phyloP scores from a whole-genome alignment of 2,888 invertebrate genomes.

The Dastarcus helophoroides region DNA sequence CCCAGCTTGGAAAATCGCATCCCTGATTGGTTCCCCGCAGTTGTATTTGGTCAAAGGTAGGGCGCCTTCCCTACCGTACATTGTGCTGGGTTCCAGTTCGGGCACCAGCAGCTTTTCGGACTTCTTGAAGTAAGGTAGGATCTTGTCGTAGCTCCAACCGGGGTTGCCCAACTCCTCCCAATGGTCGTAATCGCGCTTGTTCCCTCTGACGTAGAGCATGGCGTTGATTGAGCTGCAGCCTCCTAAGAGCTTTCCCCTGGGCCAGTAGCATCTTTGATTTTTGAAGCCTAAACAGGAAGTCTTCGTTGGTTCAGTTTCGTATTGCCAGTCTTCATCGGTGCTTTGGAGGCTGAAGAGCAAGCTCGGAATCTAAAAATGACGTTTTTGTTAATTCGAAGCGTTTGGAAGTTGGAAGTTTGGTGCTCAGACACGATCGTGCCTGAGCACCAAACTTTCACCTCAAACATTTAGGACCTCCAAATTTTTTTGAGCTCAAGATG shows the following conservation, averaged over 20 bases:
- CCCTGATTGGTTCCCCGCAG: constrained; percentile 26
- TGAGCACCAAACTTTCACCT: too few relatives aligned
- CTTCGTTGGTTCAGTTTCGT: constrained; percentile 38
- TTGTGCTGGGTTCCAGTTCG: constrained; percentile 23
- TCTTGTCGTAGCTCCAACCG: constrained; percentile 47
- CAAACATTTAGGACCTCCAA: too few relatives aligned
- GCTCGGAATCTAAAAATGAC: constrained; percentile 31
- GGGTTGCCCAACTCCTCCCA: constrained; percentile 49
- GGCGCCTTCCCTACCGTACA: constrained; percentile 38
- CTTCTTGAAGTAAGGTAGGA: constrained; percentile 38
- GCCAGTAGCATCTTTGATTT: constrained; percentile 39
- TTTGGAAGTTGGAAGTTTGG: too few relatives aligned
- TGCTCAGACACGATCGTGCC: too few relatives aligned
- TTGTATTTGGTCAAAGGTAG: constrained; percentile 36
- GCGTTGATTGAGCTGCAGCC: constrained; percentile 53
- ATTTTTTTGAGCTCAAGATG: too few relatives aligned
- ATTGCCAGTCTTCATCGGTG: constrained; percentile 31
- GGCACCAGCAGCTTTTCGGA: constrained; percentile 25
- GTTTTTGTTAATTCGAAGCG: too few relatives aligned
- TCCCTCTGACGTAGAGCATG: constrained; percentile 54
- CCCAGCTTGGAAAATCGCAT: constrained; percentile 29
- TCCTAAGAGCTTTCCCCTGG: constrained; percentile 52
- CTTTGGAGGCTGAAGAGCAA: constrained; percentile 27
- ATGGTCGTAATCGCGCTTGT: constrained; percentile 49
- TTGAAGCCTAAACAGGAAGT: constrained; percentile 30